Conservation (phyloP, 2,797 vertebrate genomes). For the Amblyraja radiata region DNA sequence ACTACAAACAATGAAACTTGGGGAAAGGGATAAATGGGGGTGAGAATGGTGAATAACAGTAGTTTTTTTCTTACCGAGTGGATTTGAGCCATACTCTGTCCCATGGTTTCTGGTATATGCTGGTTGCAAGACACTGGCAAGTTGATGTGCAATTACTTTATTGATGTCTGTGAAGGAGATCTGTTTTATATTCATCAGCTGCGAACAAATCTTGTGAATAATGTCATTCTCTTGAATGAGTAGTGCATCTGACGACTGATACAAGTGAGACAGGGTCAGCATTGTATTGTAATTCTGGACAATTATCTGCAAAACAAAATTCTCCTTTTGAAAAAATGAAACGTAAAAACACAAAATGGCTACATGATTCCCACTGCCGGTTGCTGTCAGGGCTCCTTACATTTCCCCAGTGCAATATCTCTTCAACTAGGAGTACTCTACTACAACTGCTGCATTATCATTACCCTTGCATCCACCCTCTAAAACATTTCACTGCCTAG, state of each 20-base stretch:
- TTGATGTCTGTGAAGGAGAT: constrained; percentile 85
- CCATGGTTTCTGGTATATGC: constrained; percentile 54
- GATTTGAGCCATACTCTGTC: constrained; percentile 69
- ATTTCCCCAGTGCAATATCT: too few relatives aligned
- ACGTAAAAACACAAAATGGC: not conserved
- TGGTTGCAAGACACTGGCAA: constrained; percentile 83
- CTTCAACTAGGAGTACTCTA: too few relatives aligned
- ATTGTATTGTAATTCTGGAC: constrained; percentile 96
- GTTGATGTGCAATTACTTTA: constrained; percentile 82
- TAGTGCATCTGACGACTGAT: constrained; percentile 81
- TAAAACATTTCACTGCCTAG: too few relatives aligned
- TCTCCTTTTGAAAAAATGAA: not conserved
- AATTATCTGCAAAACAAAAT: constrained; percentile 69
- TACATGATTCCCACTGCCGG: not conserved
- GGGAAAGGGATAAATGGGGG: not conserved
- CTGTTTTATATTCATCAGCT: constrained; percentile 80
- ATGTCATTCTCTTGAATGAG: constrained; percentile 90
- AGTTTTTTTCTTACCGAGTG: constrained; percentile 64
- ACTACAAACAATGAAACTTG: not conserved
- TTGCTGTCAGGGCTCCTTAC: too few relatives aligned
- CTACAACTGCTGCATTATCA: not conserved
- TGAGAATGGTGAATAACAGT: not conserved
- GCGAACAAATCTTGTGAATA: constrained; percentile 79
- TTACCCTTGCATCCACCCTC: too few relatives aligned
- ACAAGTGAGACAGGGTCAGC: constrained; percentile 82